phyloP scores from a whole-genome alignment of 2,113 vertebrate genomes.

The Mobula birostris region DNA sequence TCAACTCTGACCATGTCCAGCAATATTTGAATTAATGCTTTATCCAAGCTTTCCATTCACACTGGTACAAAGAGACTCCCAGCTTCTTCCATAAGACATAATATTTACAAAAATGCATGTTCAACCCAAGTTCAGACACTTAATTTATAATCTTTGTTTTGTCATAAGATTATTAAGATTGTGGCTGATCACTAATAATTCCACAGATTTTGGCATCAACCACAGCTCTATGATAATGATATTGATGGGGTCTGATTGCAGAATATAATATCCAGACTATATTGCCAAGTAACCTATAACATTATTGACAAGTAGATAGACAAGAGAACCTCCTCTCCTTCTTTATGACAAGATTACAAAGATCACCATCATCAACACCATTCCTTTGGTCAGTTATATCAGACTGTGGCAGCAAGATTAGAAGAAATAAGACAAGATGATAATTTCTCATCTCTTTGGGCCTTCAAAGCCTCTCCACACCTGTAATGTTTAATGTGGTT shows the following conservation, averaged over 20 bases:
- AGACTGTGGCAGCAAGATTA: background rate
- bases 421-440: background rate
- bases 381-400: background rate
- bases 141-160: background rate
- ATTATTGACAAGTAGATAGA: background rate
- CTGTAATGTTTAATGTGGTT: background rate
- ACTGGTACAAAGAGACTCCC: too few relatives aligned
- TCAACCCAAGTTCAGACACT: background rate
- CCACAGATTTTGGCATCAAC: too few relatives aligned
- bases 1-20: too few relatives aligned
- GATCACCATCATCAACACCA: background rate
- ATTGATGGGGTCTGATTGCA: background rate
- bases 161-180: background rate
- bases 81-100: too few relatives aligned
- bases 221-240: background rate
- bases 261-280: background rate
- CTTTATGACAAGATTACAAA: background rate
- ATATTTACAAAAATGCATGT: background rate
- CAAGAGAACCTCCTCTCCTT: background rate
- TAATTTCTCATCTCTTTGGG: background rate
- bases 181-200: background rate
- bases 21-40: too few relatives aligned
- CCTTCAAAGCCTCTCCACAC: background rate
- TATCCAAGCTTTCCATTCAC: too few relatives aligned
- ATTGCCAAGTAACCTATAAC: background rate